Evolutionary conservation across 2,888 invertebrate species (phyloP).

Genomic region (Tenthredo distinguenda): DNA sequence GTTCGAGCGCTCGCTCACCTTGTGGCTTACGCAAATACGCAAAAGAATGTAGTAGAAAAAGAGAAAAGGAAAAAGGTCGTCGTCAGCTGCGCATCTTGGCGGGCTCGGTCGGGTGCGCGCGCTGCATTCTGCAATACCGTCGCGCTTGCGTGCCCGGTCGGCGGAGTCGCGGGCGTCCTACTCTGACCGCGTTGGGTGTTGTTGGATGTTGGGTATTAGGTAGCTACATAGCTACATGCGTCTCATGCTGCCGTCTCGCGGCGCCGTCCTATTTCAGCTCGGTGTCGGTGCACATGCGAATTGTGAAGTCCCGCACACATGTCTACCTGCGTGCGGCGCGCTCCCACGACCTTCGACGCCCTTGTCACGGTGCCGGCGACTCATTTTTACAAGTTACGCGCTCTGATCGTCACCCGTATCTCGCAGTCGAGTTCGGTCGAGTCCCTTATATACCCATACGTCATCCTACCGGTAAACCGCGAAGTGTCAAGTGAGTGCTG

Average conservation of each 20-base stretch:
- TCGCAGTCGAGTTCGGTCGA: constrained; percentile 11
- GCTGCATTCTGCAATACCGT: constrained; percentile 28
- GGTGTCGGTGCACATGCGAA: constrained; percentile 41
- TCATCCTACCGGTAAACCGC: constrained; percentile 29
- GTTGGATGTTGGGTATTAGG: constrained; percentile 15
- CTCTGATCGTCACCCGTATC: constrained; percentile 32
- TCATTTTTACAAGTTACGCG: constrained; percentile 55
- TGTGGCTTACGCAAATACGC: background rate
- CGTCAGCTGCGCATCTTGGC: background rate
- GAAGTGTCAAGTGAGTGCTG: constrained; percentile 38
- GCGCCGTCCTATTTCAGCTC: constrained; percentile 55
- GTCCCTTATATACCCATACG: constrained; percentile 25
- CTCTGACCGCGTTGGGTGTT: constrained; percentile 31
- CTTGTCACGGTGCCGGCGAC: constrained; percentile 66
- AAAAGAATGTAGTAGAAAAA: background rate
- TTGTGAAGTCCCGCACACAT: constrained; percentile 39
- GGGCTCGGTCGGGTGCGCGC: constrained; percentile 24
- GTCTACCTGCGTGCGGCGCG: constrained; percentile 61
- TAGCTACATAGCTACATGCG: constrained; percentile 53
- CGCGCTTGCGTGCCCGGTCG: constrained; percentile 32
- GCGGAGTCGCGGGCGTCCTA: background rate
- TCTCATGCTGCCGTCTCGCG: constrained; percentile 63
- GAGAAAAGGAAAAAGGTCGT: background rate
- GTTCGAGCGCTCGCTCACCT: background rate
- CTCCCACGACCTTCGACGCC: constrained; percentile 75